Evolutionary conservation across 2,888 invertebrate species (phyloP).

Genomic region (Vanessa cardui): DNA sequence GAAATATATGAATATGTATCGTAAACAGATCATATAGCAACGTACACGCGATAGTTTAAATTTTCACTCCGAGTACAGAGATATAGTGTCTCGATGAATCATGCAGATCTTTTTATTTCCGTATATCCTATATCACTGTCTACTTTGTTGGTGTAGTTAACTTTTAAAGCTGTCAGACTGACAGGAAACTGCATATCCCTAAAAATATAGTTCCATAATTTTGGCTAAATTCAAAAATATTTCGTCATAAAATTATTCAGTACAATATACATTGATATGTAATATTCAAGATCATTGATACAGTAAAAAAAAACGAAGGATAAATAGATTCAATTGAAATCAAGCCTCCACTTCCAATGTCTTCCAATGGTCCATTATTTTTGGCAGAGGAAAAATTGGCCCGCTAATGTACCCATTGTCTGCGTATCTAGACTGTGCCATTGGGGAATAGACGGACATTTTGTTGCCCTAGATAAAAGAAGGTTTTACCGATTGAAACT

Average conservation of each 20-base stretch:
- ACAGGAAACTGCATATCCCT: too few relatives aligned
- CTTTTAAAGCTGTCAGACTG: too few relatives aligned
- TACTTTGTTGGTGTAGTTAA: too few relatives aligned
- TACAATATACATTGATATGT: not conserved
- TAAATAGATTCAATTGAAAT: constrained; percentile 31
- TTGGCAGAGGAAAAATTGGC: constrained; percentile 48
- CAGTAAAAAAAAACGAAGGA: constrained; percentile 18
- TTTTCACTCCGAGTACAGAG: too few relatives aligned
- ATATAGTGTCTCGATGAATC: too few relatives aligned
- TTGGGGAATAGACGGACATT: constrained; percentile 43
- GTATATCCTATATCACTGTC: too few relatives aligned
- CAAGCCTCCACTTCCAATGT: constrained; percentile 32
- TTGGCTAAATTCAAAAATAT: too few relatives aligned
- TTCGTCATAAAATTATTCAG: not conserved
- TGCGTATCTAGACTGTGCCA: constrained; percentile 45
- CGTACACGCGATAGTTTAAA: too few relatives aligned
- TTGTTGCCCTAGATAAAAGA: constrained; percentile 43
- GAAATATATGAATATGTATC: too few relatives aligned
- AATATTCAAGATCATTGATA: constrained; percentile 3
- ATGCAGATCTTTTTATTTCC: too few relatives aligned
- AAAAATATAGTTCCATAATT: too few relatives aligned
- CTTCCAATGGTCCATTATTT: constrained; percentile 43
- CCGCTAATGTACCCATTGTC: constrained; percentile 56
- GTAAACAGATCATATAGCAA: too few relatives aligned
- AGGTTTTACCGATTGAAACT: constrained; percentile 24